A percentile compares a stretch with the other conserved stretches of the same genome.
These are phyloP conservation scores for Rhagonycha lutea DNA, from an alignment of 2,888 invertebrate species.

Conservation along the genomic window DNA sequence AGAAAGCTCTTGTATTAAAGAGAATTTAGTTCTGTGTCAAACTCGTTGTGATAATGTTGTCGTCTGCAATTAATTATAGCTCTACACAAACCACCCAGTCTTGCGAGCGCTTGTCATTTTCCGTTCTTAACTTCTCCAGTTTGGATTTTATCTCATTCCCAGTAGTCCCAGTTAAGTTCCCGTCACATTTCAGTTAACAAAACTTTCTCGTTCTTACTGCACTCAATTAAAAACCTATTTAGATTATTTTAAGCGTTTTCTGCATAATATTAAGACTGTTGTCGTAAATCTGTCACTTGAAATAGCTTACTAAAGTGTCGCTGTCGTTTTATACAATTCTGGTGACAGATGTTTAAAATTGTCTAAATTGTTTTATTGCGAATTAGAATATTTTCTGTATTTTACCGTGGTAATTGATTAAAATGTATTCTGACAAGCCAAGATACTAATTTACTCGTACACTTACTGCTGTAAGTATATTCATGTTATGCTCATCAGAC, in stretches of 20 bases:
- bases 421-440: background rate
- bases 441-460: background rate
- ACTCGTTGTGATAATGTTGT: slow-evolving; percentile 37
- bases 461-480: background rate
- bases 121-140: slow-evolving; percentile 33
- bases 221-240: slow-evolving; percentile 45
- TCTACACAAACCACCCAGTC: slow-evolving; percentile 33
- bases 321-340: slow-evolving; percentile 27
- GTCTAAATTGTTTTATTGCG: slow-evolving; percentile 44
- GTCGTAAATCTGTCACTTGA: slow-evolving; percentile 32
- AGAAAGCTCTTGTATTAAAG: slow-evolving; percentile 27
- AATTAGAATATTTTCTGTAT: slow-evolving; percentile 42
- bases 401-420: slow-evolving; percentile 41
- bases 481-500: background rate
- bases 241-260: slow-evolving; percentile 43
- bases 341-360: slow-evolving; percentile 43
- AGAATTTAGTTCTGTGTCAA: slow-evolving; percentile 34
- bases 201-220: slow-evolving; percentile 36
- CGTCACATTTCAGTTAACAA: slow-evolving; percentile 30
- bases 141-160: slow-evolving; percentile 36
- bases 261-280: slow-evolving; percentile 37
- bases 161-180: slow-evolving; percentile 28
- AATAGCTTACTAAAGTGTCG: slow-evolving; percentile 34
- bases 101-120: slow-evolving; percentile 36
- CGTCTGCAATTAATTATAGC: slow-evolving; percentile 39